These are phyloP conservation scores for Oophaga sylvatica DNA, from an alignment of 2,797 vertebrate genomes.

Conservation along the genomic window DNA sequence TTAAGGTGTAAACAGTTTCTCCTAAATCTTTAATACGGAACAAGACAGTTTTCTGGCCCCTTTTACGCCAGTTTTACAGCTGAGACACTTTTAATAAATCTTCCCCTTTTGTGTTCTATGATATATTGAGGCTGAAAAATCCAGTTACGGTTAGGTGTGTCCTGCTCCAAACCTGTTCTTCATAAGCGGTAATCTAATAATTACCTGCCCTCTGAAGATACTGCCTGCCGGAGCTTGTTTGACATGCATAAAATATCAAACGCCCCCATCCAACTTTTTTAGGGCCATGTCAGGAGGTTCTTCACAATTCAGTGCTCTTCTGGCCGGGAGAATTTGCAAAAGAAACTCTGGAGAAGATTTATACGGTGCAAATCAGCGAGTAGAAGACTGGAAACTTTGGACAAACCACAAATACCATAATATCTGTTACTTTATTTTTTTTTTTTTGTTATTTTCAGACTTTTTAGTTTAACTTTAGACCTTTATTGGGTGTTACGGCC, in stretches of 20 bases:
- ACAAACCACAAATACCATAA: too few species aligned
- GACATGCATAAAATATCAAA: neutral
- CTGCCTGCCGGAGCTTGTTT: neutral
- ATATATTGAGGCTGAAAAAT: neutral
- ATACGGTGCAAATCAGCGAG: too few species aligned
- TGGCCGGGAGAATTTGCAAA: neutral
- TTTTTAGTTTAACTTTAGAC: too few species aligned
- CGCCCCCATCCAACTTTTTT: neutral
- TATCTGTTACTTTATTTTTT: neutral
- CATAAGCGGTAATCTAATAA: conserved; percentile 30
- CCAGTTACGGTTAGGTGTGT: conserved; percentile 1
- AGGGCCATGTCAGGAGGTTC: neutral
- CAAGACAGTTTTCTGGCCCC: neutral
- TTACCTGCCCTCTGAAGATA: neutral
- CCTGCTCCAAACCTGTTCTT: conserved; percentile 25
- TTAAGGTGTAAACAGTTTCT: neutral
- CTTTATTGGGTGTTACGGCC: too few species aligned
- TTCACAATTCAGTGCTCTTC: neutral
- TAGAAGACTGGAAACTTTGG: too few species aligned
- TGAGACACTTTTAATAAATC: neutral
- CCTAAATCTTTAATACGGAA: neutral
- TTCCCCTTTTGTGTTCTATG: neutral
- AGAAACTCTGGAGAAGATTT: neutral
- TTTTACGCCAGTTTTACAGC: neutral
- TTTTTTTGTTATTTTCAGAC: too few species aligned